Evolutionary conservation across 2,888 invertebrate genomes (phyloP), one percentile per base, ranked within the genome.

Genomic region (Ectropis crepuscularia): DNA sequence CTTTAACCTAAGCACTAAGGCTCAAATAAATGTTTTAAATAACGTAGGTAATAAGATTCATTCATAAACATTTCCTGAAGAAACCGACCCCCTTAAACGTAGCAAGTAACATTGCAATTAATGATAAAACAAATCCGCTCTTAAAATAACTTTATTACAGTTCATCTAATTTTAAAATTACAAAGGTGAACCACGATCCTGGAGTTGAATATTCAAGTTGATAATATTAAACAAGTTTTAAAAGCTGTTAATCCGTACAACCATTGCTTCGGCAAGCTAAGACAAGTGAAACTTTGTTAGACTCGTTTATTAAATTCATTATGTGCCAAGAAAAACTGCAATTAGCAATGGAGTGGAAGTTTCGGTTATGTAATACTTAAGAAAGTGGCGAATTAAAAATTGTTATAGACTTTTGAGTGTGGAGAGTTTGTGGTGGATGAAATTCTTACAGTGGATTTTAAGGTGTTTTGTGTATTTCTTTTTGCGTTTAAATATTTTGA

Each of bases 251-350:
- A 77, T 78, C 72, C 65, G 67, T 67, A 76, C 74, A 76, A 67
- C 70, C 77, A 74, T 76, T 73, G 63, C 70, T 63, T 68, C 72
- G 67, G 72, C 63, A 61, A 77, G 70, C 74, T 74, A 68, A 73
- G 66, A 73, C 54, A 54, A 74, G 73, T 72, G 70, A 77, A 78
- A 65, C 72, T 79, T 70, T 49, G 54, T 61, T 69, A 67, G 65
- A 71, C 70, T 66, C 65, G 74, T 75, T 80, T 80, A 79, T 82
- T 79, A 79, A 80, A 77, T 81, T 78, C 70, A 80, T 81, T 79
- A 77, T 50, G 49, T 45, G 49, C 42, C 36, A 53, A 61, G 53
- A 65, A 61, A 61, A 65, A 61, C 53, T 48, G 49, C 75, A 79
- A 81, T 81, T 81, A 79, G 77, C 74, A 71, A 62, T 69, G 55